A percentile compares a stretch with the other conserved stretches of the same genome.
These are phyloP conservation scores for Stichopus chloronotus DNA, from an alignment of 35 echinoderm and acorn worm genomes.

Conservation along the genomic window DNA sequence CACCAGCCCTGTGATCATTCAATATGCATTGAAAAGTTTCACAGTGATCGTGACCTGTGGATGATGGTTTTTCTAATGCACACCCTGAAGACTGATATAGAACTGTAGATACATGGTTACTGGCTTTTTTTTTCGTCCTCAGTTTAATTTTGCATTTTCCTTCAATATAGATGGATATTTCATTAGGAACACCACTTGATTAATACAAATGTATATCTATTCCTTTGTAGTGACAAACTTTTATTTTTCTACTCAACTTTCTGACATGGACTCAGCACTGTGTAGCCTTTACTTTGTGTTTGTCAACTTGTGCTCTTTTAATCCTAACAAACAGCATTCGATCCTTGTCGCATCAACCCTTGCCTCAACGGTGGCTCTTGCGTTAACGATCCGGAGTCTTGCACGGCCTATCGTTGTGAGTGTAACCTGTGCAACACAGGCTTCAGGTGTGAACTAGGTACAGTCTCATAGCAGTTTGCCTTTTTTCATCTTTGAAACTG, in stretches of 20 bases:
- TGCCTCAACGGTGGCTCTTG: slow-evolving; percentile 79
- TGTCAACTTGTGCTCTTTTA: too few species aligned
- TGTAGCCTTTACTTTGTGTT: too few species aligned
- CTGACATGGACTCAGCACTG: too few species aligned
- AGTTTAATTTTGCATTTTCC: too few species aligned
- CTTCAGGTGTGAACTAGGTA: slow-evolving; percentile 78
- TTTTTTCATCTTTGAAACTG: too few species aligned
- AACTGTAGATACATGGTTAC: too few species aligned
- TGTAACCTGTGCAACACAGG: slow-evolving; percentile 88
- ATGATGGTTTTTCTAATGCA: neutral
- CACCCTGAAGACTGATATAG: neutral
- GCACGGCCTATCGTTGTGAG: slow-evolving; percentile 76
- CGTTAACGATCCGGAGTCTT: slow-evolving; percentile 53
- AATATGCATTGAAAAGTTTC: neutral
- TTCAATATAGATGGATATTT: too few species aligned
- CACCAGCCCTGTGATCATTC: neutral
- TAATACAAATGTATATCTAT: too few species aligned
- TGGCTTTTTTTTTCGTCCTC: too few species aligned
- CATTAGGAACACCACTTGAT: too few species aligned
- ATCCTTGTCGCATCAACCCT: slow-evolving; percentile 67
- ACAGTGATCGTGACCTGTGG: neutral
- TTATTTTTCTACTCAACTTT: too few species aligned
- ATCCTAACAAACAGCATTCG: slow-evolving; percentile 51
- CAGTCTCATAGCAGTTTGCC: neutral
- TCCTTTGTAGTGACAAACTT: too few species aligned